Conservation (phyloP, 92 coral and sea anemone genomes). For the Paragorgia papillata region DNA sequence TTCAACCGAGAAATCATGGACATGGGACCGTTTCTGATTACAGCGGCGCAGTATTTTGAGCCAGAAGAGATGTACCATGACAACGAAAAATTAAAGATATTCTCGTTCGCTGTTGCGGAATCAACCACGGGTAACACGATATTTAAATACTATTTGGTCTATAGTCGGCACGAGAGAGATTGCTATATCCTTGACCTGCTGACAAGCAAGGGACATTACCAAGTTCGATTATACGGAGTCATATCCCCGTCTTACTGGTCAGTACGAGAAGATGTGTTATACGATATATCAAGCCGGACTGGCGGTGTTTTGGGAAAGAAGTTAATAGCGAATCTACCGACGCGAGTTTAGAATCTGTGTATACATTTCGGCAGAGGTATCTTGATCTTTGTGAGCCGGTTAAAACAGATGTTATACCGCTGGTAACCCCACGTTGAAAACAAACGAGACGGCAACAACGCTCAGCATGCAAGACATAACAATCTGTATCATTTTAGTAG, state of each 20-base stretch:
- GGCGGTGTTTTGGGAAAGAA: slow-evolving; percentile 27
- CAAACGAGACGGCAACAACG: not conserved
- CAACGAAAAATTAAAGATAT: slow-evolving; percentile 62
- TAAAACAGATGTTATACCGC: not conserved
- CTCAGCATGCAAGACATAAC: not conserved
- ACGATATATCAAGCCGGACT: slow-evolving; percentile 59
- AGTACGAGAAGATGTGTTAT: slow-evolving; percentile 68
- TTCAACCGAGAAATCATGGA: slow-evolving; percentile 35
- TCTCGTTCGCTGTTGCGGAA: slow-evolving; percentile 54
- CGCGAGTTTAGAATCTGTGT: slow-evolving; percentile 28
- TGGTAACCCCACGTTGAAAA: not conserved
- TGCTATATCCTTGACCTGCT: slow-evolving; percentile 65
- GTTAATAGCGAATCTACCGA: slow-evolving; percentile 28
- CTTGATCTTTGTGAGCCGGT: too few relatives aligned
- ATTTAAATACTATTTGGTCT: slow-evolving; percentile 27
- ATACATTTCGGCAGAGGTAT: too few relatives aligned
- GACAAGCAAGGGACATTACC: slow-evolving; percentile 62
- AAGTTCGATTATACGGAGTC: slow-evolving; percentile 62
- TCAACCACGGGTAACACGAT: slow-evolving; percentile 27
- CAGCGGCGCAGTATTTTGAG: slow-evolving; percentile 70
- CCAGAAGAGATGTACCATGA: slow-evolving; percentile 61
- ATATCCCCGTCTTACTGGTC: slow-evolving; percentile 78
- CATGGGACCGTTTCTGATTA: slow-evolving; percentile 12
- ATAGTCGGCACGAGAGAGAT: slow-evolving; percentile 16
- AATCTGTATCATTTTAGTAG: not conserved